These are phyloP conservation scores for Caenorhabditis japonica DNA, from an alignment of 2,888 invertebrate species.

Conservation along the genomic window DNA sequence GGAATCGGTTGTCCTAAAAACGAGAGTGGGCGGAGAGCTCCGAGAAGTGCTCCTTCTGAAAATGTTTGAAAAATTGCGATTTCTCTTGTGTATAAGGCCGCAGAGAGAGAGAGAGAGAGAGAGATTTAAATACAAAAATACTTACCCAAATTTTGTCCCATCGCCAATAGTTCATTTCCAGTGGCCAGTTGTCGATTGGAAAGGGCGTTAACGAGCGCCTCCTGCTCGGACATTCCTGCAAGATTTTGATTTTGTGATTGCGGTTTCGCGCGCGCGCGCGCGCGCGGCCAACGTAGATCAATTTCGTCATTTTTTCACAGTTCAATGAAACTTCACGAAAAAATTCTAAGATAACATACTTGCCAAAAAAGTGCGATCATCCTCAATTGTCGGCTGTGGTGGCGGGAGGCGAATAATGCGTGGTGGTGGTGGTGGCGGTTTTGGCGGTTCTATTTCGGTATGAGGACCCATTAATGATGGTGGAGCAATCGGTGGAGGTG, in stretches of 20 bases:
- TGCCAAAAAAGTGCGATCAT: slow-evolving; percentile 49
- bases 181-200: slow-evolving; percentile 27
- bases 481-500: slow-evolving; percentile 1
- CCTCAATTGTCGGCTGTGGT: slow-evolving; percentile 41
- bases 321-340: no score
- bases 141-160: slow-evolving; percentile 11
- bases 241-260: neutral
- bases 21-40: slow-evolving; percentile 33
- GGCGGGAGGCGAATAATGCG: slow-evolving; percentile 15
- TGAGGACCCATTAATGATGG: slow-evolving; percentile 7
- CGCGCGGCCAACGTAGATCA: no score
- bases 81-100: no score
- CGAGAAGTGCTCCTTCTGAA: slow-evolving; percentile 37
- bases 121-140: no score
- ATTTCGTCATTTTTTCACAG: no score
- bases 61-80: no score
- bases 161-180: slow-evolving; percentile 30
- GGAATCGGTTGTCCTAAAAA: slow-evolving; percentile 40
- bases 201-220: slow-evolving; percentile 23
- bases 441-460: slow-evolving; percentile 21
- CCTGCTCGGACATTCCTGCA: slow-evolving; percentile 53
- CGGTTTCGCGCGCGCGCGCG: no score
- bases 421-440: neutral
- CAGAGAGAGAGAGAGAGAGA: no score
- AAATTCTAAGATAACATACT: slow-evolving; percentile 9